A percentile compares a stretch with the other conserved stretches of the same genome.
phyloP scores from a whole-genome alignment of 2,113 vertebrate genomes.

The Rhinopomastus cyanomelas region DNA sequence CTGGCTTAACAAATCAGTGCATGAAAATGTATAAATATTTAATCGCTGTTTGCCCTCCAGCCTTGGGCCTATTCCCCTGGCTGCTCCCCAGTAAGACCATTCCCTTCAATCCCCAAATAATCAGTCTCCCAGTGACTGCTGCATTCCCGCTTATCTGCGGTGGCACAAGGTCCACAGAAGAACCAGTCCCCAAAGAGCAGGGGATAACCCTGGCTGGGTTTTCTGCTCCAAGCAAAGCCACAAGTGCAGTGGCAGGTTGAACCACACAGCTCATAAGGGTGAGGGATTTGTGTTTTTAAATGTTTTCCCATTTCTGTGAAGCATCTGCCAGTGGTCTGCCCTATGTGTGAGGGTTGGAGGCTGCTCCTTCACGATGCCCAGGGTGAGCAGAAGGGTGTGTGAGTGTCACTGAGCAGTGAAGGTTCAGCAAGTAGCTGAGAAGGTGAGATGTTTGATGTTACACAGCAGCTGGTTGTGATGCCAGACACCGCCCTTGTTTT shows the following conservation, averaged over 20 bases:
- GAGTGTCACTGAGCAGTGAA: background rate
- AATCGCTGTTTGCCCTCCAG: conserved; percentile 50
- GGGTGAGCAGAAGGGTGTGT: background rate
- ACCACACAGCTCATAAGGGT: background rate
- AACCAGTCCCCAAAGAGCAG: background rate
- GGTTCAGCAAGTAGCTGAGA: too few relatives aligned
- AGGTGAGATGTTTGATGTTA: background rate
- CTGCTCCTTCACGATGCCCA: rapidly evolving
- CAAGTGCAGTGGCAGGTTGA: background rate
- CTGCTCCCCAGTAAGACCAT: background rate
- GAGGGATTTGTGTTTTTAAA: background rate
- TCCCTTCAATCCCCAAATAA: conserved; percentile 41
- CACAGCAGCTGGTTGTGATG: background rate
- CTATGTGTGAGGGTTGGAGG: background rate
- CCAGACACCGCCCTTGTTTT: background rate
- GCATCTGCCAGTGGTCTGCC: background rate
- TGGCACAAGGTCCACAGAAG: conserved; percentile 12
- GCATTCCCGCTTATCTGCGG: background rate
- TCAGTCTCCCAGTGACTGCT: conserved; percentile 55
- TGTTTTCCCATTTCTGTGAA: background rate
- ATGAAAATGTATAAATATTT: conserved; percentile 78
- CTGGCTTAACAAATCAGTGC: conserved; percentile 63
- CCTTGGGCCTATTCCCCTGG: background rate
- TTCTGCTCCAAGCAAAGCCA: background rate
- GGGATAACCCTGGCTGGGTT: background rate